phyloP scores from a whole-genome alignment of 92 coral and sea anemone genomes.

The Zoanthus gigantus region DNA sequence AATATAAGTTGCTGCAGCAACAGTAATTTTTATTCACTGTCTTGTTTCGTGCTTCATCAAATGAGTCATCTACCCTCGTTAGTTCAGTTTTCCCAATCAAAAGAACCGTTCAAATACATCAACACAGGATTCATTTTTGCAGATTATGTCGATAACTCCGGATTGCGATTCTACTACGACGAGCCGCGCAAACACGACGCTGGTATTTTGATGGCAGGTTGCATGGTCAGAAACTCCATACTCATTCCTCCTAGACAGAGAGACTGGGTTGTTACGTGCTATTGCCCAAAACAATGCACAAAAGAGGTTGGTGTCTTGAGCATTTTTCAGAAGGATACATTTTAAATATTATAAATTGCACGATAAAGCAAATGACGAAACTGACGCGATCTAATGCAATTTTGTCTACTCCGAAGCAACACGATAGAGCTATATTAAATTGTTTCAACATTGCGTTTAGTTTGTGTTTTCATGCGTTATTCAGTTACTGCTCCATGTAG shows the following conservation, averaged over 20 bases:
- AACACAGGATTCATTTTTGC: not conserved
- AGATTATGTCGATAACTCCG: conserved; percentile 32
- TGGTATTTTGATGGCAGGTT: conserved; percentile 33
- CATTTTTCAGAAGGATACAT: not conserved
- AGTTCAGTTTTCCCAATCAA: not conserved
- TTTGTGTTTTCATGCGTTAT: no score
- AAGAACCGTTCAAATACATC: not conserved
- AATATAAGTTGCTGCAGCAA: no score
- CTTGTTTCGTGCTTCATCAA: no score
- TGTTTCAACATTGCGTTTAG: no score
- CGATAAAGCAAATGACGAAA: no score
- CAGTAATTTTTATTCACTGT: no score
- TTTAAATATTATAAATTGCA: not conserved
- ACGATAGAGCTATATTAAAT: no score
- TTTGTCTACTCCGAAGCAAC: no score
- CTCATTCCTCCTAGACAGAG: conserved; percentile 24
- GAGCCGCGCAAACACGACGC: conserved; percentile 26
- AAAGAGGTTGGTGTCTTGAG: not conserved
- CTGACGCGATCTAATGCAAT: no score
- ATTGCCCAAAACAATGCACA: conserved; percentile 2
- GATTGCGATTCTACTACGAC: conserved; percentile 40
- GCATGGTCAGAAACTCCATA: conserved; percentile 16
- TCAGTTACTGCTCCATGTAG: no score
- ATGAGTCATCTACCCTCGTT: no score
- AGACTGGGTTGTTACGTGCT: conserved; percentile 17